Percentiles rank a stretch among this genome's conserved stretches.
Evolutionary conservation across 2,888 invertebrate species (phyloP).

Genomic region (Schrankia costaestrigalis): DNA sequence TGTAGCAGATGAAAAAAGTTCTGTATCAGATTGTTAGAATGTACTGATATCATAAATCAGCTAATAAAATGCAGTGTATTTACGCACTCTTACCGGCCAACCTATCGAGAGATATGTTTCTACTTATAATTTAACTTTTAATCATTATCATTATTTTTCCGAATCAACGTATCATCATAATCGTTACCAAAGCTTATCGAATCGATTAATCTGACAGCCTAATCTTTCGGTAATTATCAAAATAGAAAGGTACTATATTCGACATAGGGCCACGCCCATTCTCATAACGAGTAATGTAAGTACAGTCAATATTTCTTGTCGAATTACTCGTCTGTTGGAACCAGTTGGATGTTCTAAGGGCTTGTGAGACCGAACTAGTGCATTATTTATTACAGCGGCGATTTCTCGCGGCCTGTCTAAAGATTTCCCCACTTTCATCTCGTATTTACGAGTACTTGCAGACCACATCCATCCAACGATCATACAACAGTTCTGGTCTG

Average conservation of each 20-base stretch:
- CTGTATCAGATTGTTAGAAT: too few species aligned
- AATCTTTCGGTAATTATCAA: conserved; percentile 31
- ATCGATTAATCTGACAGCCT: conserved; percentile 28
- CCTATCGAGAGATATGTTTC: too few species aligned
- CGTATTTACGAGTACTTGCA: conserved; percentile 55
- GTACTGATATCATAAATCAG: too few species aligned
- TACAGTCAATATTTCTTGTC: conserved; percentile 40
- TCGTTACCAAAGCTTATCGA: conserved; percentile 26
- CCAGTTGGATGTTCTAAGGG: conserved; percentile 65
- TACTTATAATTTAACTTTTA: conserved; percentile 5
- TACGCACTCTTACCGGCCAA: too few species aligned
- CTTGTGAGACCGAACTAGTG: conserved; percentile 65
- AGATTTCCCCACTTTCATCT: conserved; percentile 79
- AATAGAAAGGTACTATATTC: conserved; percentile 32
- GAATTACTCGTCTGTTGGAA: conserved; percentile 49
- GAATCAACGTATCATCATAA: conserved; percentile 26
- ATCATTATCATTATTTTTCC: conserved; percentile 24
- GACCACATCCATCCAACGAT: conserved; percentile 45
- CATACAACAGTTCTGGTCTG: conserved; percentile 34
- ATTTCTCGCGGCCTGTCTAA: conserved; percentile 67
- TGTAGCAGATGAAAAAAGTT: too few species aligned
- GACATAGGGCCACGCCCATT: conserved; percentile 28
- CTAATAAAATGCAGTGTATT: too few species aligned
- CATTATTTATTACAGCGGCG: conserved; percentile 74
- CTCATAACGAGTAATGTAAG: conserved; percentile 27